A percentile compares a stretch with the other conserved stretches of the same genome.
These are phyloP conservation scores for Cyanoderma ruficeps DNA, from an alignment of 2,113 vertebrate species.

Conservation along the genomic window DNA sequence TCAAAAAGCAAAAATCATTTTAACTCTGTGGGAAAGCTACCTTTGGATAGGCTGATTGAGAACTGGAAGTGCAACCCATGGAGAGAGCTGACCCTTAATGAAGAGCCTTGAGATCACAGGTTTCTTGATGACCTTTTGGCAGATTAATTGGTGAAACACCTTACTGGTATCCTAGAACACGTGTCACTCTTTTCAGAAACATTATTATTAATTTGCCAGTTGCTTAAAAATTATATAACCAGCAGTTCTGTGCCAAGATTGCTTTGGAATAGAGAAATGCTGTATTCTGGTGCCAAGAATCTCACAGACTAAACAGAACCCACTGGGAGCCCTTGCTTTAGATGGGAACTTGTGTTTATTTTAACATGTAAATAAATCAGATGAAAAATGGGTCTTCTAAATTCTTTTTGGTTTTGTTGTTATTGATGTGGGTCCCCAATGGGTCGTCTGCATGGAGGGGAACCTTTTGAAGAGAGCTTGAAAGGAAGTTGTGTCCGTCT, in stretches of 20 bases:
- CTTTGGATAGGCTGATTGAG: background rate
- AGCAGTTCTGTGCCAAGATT: conserved; percentile 20
- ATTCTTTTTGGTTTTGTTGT: background rate
- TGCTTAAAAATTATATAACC: conserved; percentile 36
- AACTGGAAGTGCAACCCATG: background rate
- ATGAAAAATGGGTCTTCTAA: conserved; percentile 14
- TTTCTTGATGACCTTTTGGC: conserved; percentile 25
- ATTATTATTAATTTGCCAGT: background rate
- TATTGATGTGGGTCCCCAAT: background rate
- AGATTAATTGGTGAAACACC: conserved; percentile 40
- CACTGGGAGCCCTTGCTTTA: conserved; percentile 15
- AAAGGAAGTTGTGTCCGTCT: background rate
- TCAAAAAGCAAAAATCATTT: background rate
- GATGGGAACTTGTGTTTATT: background rate
- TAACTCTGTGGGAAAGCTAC: background rate
- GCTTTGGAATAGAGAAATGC: conserved; percentile 18
- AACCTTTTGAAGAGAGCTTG: conserved; percentile 51
- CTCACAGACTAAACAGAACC: conserved; percentile 53
- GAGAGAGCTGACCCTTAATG: background rate
- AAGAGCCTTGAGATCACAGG: background rate
- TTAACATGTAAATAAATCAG: conserved; percentile 22
- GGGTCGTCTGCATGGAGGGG: background rate
- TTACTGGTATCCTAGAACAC: background rate
- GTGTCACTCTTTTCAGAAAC: background rate
- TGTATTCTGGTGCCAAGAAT: background rate